Evolutionary conservation across 2,113 vertebrate genomes (phyloP).

Genomic region (Tragulus kanchil): DNA sequence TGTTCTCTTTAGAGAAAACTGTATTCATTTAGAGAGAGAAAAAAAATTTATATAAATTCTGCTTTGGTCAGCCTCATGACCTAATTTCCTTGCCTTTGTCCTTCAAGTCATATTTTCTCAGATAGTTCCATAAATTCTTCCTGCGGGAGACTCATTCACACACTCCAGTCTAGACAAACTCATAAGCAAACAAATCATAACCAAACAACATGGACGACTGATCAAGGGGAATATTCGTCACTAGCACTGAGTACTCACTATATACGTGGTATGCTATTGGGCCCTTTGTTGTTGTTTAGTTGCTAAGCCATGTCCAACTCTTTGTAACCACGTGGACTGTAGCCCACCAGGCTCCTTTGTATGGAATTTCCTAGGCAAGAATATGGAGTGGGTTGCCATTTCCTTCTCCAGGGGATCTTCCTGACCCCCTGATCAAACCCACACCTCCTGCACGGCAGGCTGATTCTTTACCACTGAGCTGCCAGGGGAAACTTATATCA

Average conservation of each 20-base stretch:
- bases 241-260: neutral
- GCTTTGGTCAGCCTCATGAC: neutral
- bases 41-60: neutral
- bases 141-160: neutral
- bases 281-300: neutral
- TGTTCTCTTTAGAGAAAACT: neutral
- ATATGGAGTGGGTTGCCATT: neutral
- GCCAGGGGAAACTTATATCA: neutral
- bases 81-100: neutral
- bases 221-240: neutral
- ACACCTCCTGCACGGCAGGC: neutral
- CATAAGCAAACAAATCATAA: neutral
- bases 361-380: neutral
- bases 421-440: neutral
- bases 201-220: neutral
- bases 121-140: neutral
- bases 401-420: neutral
- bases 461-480: neutral
- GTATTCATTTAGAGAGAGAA: neutral
- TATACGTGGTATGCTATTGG: rapidly evolving
- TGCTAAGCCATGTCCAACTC: neutral
- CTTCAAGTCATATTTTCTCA: neutral
- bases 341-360: neutral
- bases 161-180: neutral
- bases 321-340: neutral